Percentiles rank a stretch among this genome's conserved stretches.
phyloP scores from a whole-genome alignment of 1,140 invertebrate species.

The Gerris buenoi region DNA sequence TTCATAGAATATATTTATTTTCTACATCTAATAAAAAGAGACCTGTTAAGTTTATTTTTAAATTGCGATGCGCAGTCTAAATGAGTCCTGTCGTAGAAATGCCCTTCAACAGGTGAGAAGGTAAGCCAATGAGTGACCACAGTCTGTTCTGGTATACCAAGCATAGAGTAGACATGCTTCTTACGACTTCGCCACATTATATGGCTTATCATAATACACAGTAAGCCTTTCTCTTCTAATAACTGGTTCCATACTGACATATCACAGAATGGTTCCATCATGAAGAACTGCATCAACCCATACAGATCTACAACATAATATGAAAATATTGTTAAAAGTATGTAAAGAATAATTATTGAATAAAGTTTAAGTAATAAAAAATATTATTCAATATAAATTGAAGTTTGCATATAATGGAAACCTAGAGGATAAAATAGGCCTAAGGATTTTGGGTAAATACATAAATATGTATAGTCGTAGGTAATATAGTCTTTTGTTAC shows the following conservation, averaged over 20 bases:
- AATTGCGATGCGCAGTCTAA: conserved; percentile 20
- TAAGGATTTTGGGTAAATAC: too few relatives aligned
- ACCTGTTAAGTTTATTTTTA: background rate
- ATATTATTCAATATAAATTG: too few relatives aligned
- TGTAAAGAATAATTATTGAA: too few relatives aligned
- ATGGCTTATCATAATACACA: conserved; percentile 40
- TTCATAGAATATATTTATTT: too few relatives aligned
- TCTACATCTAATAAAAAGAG: too few relatives aligned
- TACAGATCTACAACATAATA: conserved; percentile 39
- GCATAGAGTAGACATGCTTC: conserved; percentile 39
- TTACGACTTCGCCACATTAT: conserved; percentile 57
- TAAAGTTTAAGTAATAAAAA: too few relatives aligned
- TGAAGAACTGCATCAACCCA: conserved; percentile 52
- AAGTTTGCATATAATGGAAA: too few relatives aligned
- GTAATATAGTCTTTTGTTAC: too few relatives aligned
- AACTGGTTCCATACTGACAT: background rate
- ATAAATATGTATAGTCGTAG: too few relatives aligned
- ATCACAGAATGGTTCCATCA: conserved; percentile 37
- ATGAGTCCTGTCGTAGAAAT: conserved; percentile 37
- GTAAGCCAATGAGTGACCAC: conserved; percentile 30
- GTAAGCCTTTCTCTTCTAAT: conserved; percentile 17
- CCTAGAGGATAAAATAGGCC: too few relatives aligned
- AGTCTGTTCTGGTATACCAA: conserved; percentile 35
- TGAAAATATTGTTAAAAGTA: background rate
- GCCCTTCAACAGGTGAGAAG: conserved; percentile 36